Evolutionary conservation across 2,888 invertebrate genomes (phyloP), one percentile per base, ranked within the genome.

Genomic region (Epinotia demarniana): DNA sequence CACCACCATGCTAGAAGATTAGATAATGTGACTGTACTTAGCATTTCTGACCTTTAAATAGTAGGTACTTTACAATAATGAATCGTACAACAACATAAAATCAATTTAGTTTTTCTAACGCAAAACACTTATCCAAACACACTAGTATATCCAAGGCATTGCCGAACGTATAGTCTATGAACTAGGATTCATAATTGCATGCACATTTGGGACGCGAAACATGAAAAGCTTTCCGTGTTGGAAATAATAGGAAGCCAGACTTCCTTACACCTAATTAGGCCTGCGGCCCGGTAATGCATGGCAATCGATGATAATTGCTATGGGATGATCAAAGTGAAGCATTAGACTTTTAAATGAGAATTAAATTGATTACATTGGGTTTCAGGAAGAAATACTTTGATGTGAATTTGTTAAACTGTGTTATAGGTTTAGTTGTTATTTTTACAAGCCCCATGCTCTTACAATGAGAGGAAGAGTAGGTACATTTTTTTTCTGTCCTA

Each of bases 161-260:
- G 18, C 16, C 39, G 4, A 43, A 6, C 68, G 19, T 58, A 68
- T 18, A 16, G 9, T 58, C 19, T 23, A 68, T 4, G 39, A 16
- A 58, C 39, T 23, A 68, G 27, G 57, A 68, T 43, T 43, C 19
- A 43, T 43, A 58, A 23, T 68, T 19, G 43, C 18, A 1, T 68
- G 5, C 16, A 68, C 8, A 23, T 72, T 64, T 61, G 53, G 53
- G 19, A 53, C 23, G 62, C 55, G 23, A 12, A 33, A 23, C 61
- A 62, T 49, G 33, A 73, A 53, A 73, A 69, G 62, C 55, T 33
- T 74, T 74, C 62, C 74, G 69, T 74, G 74, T 46, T 69, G 27
- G 57, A 69, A 74, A 74, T 74, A 69, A 63, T 74, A 74, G 74
- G 74, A 74, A 74, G 63, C 69, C 69, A 18, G 46, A 60, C 66